These are phyloP conservation scores for Bacillus rossius DNA, from an alignment of 1,140 invertebrate genomes.

Conservation along the genomic window DNA sequence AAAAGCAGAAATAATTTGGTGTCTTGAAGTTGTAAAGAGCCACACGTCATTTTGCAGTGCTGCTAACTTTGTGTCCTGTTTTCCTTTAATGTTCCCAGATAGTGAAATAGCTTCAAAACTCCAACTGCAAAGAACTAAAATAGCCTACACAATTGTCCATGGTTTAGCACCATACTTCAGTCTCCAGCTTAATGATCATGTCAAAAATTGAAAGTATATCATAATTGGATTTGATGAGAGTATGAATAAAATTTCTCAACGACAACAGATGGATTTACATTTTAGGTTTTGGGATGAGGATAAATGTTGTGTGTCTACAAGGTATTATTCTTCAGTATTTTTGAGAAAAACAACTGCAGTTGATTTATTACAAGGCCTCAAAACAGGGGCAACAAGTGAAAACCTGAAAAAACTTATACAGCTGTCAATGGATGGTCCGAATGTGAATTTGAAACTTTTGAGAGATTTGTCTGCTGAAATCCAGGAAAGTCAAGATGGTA, in stretches of 20 bases:
- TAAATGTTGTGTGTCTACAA: constrained; percentile 7
- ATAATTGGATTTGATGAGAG: constrained; percentile 23
- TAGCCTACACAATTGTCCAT: constrained; percentile 7
- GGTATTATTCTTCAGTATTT: constrained; percentile 22
- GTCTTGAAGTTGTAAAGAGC: neutral
- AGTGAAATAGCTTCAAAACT: neutral
- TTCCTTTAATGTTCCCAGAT: constrained; percentile 1
- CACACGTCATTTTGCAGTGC: neutral
- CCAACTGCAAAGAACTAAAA: constrained; percentile 4
- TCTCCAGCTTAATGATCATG: no score
- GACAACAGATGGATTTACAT: constrained; percentile 16
- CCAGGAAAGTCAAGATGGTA: neutral
- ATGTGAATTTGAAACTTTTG: constrained; percentile 19
- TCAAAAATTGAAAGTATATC: no score
- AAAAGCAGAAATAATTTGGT: constrained; percentile 6
- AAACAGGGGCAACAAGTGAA: neutral
- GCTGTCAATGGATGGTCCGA: constrained; percentile 16
- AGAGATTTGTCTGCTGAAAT: no score
- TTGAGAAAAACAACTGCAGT: constrained; percentile 12
- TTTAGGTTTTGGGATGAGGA: constrained; percentile 16
- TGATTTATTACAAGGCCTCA: constrained; percentile 18
- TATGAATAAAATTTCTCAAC: constrained; percentile 20
- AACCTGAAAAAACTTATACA: constrained; percentile 7
- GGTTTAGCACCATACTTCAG: constrained; percentile 4
- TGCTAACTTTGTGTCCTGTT: neutral